Conservation (phyloP, 64 coral and sea anemone genomes). For the Montipora foliosa region DNA sequence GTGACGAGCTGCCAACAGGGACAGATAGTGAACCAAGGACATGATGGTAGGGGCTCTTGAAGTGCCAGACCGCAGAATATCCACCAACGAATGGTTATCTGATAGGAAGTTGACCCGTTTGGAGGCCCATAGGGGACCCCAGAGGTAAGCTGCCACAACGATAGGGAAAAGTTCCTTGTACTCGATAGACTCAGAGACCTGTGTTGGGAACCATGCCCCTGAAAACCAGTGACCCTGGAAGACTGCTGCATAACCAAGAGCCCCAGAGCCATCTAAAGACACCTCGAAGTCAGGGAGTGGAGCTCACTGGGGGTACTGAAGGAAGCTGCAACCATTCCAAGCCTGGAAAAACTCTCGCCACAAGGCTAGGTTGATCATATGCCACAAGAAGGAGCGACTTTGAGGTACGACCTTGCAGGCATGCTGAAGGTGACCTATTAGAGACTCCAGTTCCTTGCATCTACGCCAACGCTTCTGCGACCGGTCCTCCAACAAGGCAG, state of each 20-base stretch:
- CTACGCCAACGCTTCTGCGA: not conserved
- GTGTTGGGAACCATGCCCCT: not conserved
- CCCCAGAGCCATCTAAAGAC: conserved; percentile 34
- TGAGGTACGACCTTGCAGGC: conserved; percentile 21
- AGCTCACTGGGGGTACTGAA: conserved; percentile 8
- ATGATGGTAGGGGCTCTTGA: not conserved
- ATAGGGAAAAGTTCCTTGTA: conserved; percentile 46
- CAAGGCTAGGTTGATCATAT: not conserved
- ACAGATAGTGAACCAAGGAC: not conserved
- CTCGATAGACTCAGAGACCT: conserved; percentile 25
- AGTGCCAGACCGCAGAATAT: conserved; percentile 11
- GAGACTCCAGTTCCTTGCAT: conserved; percentile 26
- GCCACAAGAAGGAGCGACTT: not conserved
- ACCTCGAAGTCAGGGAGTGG: conserved; percentile 40
- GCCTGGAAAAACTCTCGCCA: not conserved
- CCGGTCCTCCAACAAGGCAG: not conserved
- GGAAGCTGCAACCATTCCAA: conserved; percentile 55
- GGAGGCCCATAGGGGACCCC: conserved; percentile 31
- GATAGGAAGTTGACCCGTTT: not conserved
- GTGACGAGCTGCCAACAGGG: not conserved
- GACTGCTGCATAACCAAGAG: conserved; percentile 16
- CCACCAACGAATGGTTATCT: not conserved
- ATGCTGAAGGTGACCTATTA: not conserved
- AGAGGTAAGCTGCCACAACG: conserved; percentile 18
- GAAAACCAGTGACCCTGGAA: conserved; percentile 14